These are phyloP conservation scores for Eilema caniola DNA, from an alignment of 2,888 invertebrate genomes.

Conservation along the genomic window DNA sequence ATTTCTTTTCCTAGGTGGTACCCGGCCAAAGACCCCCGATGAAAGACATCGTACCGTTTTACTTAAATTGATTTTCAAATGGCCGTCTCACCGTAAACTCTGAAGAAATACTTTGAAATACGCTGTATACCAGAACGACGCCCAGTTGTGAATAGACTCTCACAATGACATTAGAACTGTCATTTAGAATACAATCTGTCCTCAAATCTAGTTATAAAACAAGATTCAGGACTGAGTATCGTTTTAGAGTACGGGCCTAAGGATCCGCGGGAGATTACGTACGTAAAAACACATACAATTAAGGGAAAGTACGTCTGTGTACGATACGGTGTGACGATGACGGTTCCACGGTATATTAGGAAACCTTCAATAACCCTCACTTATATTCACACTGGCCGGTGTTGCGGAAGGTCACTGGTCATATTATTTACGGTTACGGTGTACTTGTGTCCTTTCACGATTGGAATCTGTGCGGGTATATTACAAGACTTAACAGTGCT, in stretches of 20 bases:
- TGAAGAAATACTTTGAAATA: too few relatives aligned
- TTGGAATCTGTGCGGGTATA: not conserved
- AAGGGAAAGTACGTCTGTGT: not conserved
- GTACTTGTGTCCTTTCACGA: not conserved
- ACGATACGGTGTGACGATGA: not conserved
- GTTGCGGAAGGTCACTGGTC: constrained; percentile 15
- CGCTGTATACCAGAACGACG: too few relatives aligned
- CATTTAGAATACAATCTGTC: too few relatives aligned
- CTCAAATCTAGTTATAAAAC: too few relatives aligned
- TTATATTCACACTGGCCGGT: not conserved
- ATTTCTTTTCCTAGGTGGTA: too few relatives aligned
- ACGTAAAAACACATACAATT: not conserved
- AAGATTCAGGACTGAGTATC: too few relatives aligned
- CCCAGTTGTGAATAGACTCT: too few relatives aligned
- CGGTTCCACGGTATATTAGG: constrained; percentile 15
- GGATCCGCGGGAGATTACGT: not conserved
- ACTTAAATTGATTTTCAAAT: not conserved
- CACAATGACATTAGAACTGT: too few relatives aligned
- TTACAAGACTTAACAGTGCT: not conserved
- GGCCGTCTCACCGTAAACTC: too few relatives aligned
- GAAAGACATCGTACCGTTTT: not conserved
- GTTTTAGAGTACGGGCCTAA: too few relatives aligned
- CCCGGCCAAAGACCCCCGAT: too few relatives aligned
- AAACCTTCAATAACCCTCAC: constrained; percentile 19
- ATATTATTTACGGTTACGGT: not conserved